Evolutionary conservation across 2,113 vertebrate species (phyloP), one percentile per base, ranked within the genome.

Genomic region (Calcarius ornatus): DNA sequence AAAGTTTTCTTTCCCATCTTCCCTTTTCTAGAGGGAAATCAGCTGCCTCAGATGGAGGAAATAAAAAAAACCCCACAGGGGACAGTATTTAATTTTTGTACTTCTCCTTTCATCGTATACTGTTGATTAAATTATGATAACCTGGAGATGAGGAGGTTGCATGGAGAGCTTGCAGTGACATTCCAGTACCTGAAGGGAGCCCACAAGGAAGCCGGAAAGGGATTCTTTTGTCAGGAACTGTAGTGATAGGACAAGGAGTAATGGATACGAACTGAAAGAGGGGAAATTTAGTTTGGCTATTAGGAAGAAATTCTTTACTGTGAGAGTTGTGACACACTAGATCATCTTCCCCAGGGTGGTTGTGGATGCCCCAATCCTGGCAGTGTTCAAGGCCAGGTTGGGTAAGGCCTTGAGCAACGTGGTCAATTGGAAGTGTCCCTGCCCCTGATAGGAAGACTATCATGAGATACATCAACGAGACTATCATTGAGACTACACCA

Each of bases 181-280:
- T 54, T 78, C 40, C 28, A 70, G 33, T 25, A 17, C 24, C 24
- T 47, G 20, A 70, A 61, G n/a, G 47, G 23, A 51, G 4, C 10
- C 6, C 47, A 20, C 0, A 0, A 19, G 33, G 23, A 70, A 70
- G n/a, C 19, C 16, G 13, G 15, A n/a, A 69, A 61, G 12, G 12
- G 23, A 61, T 38, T 30, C 8, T n/a, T 47, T 54, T 15, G 5
- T 24, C n/a, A 53, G 47, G 22, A 69, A 11, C 22, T 43, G 22
- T 38, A 61, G 23, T 33, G n/a, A 61, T 11, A 69, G 38, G 8
- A 61, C 0, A 1, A n/a, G 23, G 28, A 69, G 10, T 61, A 53
- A 40, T 20, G 47, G 12, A 20, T 61, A 21, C 4, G 38, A 53
- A 54, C 4, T 38, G 33, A 38, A 78, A 53, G 12, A 53, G 15